These are phyloP conservation scores for Parascotia fuliginaria DNA, from an alignment of 2,888 invertebrate genomes.

Conservation along the genomic window DNA sequence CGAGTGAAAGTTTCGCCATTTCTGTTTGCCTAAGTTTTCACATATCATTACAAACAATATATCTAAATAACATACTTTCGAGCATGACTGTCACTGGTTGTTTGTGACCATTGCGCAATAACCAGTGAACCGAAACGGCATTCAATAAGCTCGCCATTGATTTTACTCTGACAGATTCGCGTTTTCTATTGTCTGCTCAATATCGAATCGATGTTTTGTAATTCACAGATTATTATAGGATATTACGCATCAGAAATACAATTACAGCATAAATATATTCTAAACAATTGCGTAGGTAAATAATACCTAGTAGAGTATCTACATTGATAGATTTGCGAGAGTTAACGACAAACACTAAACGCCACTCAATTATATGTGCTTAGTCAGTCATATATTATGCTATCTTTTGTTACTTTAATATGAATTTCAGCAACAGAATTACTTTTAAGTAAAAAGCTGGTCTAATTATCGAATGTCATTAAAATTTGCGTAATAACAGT, in stretches of 20 bases:
- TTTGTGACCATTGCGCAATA: slow-evolving; percentile 34
- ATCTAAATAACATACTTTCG: not conserved
- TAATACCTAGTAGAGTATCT: too few species aligned
- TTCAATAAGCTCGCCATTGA: slow-evolving; percentile 35
- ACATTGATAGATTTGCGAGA: too few species aligned
- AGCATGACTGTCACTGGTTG: slow-evolving; percentile 7
- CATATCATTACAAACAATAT: not conserved
- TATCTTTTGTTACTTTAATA: too few species aligned
- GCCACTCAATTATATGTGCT: too few species aligned
- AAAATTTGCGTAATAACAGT: too few species aligned
- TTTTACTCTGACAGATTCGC: slow-evolving; percentile 29
- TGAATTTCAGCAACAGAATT: too few species aligned
- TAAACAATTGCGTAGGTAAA: too few species aligned
- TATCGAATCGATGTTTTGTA: slow-evolving; percentile 14
- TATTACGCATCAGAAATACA: not conserved
- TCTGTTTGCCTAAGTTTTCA: not conserved
- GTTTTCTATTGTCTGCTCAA: slow-evolving; percentile 30
- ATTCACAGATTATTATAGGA: slow-evolving; percentile 1
- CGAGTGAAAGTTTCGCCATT: not conserved
- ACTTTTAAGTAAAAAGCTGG: too few species aligned
- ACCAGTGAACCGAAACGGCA: slow-evolving; percentile 35
- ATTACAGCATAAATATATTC: not conserved
- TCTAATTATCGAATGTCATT: too few species aligned
- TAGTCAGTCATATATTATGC: too few species aligned
- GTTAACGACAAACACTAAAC: too few species aligned